A percentile compares a stretch with the other conserved stretches of the same genome.
phyloP scores from a whole-genome alignment of 2,888 invertebrate species.

The Hemithea aestivaria region DNA sequence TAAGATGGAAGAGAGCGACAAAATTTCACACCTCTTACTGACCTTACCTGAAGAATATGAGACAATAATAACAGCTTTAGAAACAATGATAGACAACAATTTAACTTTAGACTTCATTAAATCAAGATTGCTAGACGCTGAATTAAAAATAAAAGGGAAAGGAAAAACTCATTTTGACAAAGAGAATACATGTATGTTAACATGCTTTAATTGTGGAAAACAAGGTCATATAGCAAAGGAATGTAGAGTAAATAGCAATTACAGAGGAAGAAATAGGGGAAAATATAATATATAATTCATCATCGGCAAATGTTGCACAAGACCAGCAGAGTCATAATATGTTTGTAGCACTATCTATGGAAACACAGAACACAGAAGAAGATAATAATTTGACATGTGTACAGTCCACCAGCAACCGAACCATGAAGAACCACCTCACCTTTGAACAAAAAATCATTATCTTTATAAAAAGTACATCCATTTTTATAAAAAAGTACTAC shows the following conservation, averaged over 20 bases:
- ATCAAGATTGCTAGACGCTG: slow-evolving; percentile 5
- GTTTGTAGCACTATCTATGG: too few species aligned
- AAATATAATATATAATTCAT: too few species aligned
- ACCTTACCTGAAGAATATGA: slow-evolving; percentile 7
- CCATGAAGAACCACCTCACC: too few species aligned
- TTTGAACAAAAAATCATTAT: too few species aligned
- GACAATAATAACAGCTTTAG: slow-evolving; percentile 7
- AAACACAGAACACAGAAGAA: too few species aligned
- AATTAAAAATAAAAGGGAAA: neutral
- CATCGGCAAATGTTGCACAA: too few species aligned
- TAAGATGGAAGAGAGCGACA: slow-evolving; percentile 10
- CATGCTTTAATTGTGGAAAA: slow-evolving; percentile 3
- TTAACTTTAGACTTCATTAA: slow-evolving; percentile 1
- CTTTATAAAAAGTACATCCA: too few species aligned
- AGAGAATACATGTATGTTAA: neutral
- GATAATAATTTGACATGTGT: too few species aligned
- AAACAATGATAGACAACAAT: slow-evolving; percentile 1
- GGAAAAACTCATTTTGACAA: neutral
- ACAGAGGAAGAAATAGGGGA: too few species aligned
- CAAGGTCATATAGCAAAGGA: neutral
- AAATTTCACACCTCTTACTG: slow-evolving; percentile 10
- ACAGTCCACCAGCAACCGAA: too few species aligned
- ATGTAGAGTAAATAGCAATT: neutral
- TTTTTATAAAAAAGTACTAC: too few species aligned
- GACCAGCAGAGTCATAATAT: too few species aligned